phyloP scores from a whole-genome alignment of 2,113 vertebrate species.

The Thunnus maccoyii region DNA sequence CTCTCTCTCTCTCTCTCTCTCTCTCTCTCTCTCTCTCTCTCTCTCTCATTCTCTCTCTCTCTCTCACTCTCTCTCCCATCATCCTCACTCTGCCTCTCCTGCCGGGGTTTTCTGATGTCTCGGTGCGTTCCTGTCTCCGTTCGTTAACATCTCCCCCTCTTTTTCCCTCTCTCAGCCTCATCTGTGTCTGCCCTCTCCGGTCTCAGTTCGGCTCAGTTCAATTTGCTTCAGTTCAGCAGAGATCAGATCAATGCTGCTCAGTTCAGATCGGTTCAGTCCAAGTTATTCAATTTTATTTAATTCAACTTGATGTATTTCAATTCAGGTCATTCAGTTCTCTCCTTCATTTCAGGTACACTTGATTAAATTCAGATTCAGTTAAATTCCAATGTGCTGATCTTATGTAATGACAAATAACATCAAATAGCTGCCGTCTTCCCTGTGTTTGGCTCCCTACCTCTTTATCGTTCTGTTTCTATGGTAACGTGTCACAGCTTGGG shows the following conservation, averaged over 20 bases:
- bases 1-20: background rate
- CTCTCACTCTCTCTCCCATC: constrained; percentile 27
- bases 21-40: constrained; percentile 1
- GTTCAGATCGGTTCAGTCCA: constrained; percentile 12
- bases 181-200: constrained; percentile 27
- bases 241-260: constrained; percentile 33
- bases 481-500: constrained; percentile 47
- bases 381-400: background rate
- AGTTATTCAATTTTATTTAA: background rate
- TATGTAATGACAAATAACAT: constrained; percentile 6
- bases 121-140: constrained; percentile 42
- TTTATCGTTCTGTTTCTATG: constrained; percentile 38
- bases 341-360: background rate
- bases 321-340: background rate
- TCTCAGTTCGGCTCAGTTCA: constrained; percentile 17
- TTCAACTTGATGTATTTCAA: background rate
- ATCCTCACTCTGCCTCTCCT: constrained; percentile 11
- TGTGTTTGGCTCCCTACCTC: background rate
- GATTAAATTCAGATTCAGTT: background rate
- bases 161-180: background rate
- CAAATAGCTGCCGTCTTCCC: background rate
- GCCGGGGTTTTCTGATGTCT: constrained; percentile 41
- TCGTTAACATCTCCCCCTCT: constrained; percentile 49
- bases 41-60: background rate
- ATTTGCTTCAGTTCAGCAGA: constrained; percentile 38